phyloP scores from a whole-genome alignment of 2,888 invertebrate genomes.

The Drosophila monieri region DNA sequence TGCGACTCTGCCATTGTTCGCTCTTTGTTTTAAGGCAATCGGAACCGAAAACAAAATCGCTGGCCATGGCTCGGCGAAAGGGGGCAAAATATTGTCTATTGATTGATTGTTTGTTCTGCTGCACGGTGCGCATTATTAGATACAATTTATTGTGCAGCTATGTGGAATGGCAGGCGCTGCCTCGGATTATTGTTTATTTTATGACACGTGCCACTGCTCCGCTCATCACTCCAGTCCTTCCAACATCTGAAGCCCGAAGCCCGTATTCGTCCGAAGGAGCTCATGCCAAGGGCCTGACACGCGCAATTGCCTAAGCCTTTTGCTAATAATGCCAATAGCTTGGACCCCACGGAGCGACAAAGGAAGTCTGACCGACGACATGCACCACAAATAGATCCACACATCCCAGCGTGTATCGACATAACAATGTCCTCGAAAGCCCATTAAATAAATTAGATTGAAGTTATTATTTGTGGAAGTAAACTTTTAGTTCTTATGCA shows the following conservation, averaged over 20 bases:
- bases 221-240: constrained; percentile 1
- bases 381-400: neutral
- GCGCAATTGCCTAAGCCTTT: constrained; percentile 67
- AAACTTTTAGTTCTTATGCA: neutral
- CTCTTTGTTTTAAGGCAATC: constrained; percentile 76
- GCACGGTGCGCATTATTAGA: constrained; percentile 77
- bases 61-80: constrained; percentile 27
- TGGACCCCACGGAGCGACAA: constrained; percentile 13
- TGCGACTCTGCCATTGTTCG: constrained; percentile 26
- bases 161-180: constrained; percentile 75
- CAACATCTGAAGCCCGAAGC: constrained; percentile 1
- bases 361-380: constrained; percentile 23
- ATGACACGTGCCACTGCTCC: constrained; percentile 70
- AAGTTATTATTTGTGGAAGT: neutral
- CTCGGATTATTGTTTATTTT: constrained; percentile 78
- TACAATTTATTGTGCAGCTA: constrained; percentile 77
- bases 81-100: constrained; percentile 72
- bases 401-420: neutral
- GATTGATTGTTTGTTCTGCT: constrained; percentile 79
- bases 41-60: constrained; percentile 65
- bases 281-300: constrained; percentile 59
- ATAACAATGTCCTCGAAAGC: neutral
- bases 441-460: neutral
- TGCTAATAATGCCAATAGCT: constrained; percentile 75
- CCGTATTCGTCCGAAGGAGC: constrained; percentile 19